These are phyloP conservation scores for Camarhynchus parvulus DNA, from an alignment of 2,113 vertebrate genomes.

Conservation along the genomic window DNA sequence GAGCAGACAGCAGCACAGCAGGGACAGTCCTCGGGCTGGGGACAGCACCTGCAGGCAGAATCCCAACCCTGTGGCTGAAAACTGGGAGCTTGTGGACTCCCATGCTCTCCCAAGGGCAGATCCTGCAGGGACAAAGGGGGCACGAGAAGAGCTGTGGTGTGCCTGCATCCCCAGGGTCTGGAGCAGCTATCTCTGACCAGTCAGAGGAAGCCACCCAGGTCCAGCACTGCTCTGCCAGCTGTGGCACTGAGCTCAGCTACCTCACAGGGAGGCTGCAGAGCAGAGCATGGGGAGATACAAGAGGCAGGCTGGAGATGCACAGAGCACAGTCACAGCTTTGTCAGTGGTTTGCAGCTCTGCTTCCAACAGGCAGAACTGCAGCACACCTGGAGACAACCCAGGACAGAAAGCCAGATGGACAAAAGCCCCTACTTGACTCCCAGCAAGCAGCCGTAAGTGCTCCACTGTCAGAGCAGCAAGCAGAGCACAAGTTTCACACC, in stretches of 20 bases:
- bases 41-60: background rate
- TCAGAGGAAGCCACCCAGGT: background rate
- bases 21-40: too few relatives aligned
- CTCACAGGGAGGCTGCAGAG: background rate
- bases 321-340: background rate
- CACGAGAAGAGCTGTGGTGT: background rate
- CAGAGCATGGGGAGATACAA: background rate
- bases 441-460: background rate
- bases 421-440: background rate
- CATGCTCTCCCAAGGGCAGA: background rate
- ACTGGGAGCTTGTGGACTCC: background rate
- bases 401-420: background rate
- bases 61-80: background rate
- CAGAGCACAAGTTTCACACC: background rate
- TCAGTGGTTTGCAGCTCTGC: background rate
- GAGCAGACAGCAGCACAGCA: background rate
- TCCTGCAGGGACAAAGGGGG: background rate
- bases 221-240: background rate
- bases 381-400: background rate
- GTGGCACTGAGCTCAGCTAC: background rate
- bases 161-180: background rate
- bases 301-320: background rate
- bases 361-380: background rate
- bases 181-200: background rate
- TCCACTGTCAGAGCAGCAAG: background rate